Base-by-base conservation (phyloP, 2,113 vertebrate species). In the Ondatra zibethicus region DNA sequence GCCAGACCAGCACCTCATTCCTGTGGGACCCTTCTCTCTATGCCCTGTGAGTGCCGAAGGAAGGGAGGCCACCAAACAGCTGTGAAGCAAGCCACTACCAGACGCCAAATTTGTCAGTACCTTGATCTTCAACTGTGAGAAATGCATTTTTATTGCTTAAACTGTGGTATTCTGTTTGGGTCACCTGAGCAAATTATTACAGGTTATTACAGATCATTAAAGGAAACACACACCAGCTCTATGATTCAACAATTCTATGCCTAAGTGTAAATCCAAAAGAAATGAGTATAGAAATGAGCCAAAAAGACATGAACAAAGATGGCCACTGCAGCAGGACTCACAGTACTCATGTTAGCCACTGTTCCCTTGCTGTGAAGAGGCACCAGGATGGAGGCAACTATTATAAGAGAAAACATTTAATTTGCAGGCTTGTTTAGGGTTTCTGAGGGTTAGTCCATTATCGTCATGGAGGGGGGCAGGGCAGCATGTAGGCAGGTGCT, bases 181-280 rank as follows among this genome's bases (percentile, higher is more conserved):
- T 10, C 80, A 50, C 31, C 17, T 17, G 12, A 66, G 42, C 9
- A 42, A 80, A 66, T 65, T 63, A 47, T 87, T 25, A 52, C 0
- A 88, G 88, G 25, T 10, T 36, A 6, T 52, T 58, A 58, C 55
- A 58, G 3, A 85, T n/a, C 68, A 33, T 39, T 58, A n/a, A 77
- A 73, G 70, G 14, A n/a, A 96, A 42, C 17, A n/a, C 7, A 87
- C 2, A 2, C 61, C 75, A 95, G 68, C 3, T 10, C 70, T 68
- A 19, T 21, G 61, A 80, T 58, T 88, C 81, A 90, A 45, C 16
- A 36, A 85, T n/a, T 90, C 0, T 9, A 70, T 13, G 50, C 9
- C 13, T 23, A 61, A n/a, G 75, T 33, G 63, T 89, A 95, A 88
- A 90, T 52, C 73, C 45, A 72, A 81, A 88, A 88, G 88, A 70